phyloP scores from a whole-genome alignment of 2,113 vertebrate genomes.

The Oncorhynchus mykiss region DNA sequence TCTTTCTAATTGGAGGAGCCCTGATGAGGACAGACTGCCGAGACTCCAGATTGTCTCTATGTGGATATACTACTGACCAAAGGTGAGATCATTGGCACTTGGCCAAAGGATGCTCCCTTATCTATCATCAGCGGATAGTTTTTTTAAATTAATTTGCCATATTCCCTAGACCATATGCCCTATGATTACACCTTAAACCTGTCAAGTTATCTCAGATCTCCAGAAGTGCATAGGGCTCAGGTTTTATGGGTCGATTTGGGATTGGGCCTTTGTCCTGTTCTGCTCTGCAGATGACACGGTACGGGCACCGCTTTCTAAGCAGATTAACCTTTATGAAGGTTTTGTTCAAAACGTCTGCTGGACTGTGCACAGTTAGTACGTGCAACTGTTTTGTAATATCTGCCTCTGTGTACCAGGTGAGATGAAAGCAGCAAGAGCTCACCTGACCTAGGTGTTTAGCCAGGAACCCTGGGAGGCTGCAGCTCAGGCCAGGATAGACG shows the following conservation, averaged over 20 bases:
- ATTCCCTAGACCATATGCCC: no score
- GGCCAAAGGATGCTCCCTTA: background rate
- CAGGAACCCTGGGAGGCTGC: slow-evolving; percentile 66
- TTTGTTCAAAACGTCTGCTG: no score
- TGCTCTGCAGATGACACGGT: no score
- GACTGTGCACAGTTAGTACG: background rate
- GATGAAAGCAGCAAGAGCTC: slow-evolving; percentile 68
- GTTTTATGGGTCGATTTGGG: no score
- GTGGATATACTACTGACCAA: slow-evolving; percentile 77
- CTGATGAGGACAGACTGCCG: slow-evolving; percentile 73
- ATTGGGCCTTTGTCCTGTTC: no score
- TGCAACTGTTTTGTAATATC: background rate
- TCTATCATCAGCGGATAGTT: background rate
- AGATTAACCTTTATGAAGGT: no score
- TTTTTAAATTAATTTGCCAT: background rate
- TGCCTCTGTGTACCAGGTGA: slow-evolving; percentile 60
- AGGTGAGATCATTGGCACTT: slow-evolving; percentile 65
- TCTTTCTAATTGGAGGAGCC: slow-evolving; percentile 69
- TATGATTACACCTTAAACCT: no score
- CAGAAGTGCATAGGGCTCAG: no score
- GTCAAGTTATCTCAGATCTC: no score
- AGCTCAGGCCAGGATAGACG: slow-evolving; percentile 77
- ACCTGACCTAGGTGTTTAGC: slow-evolving; percentile 76
- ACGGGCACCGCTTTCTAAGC: no score
- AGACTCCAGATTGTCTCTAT: slow-evolving; percentile 74